Conservation (phyloP, 2,888 invertebrate genomes). For the Perithous albicinctus region DNA sequence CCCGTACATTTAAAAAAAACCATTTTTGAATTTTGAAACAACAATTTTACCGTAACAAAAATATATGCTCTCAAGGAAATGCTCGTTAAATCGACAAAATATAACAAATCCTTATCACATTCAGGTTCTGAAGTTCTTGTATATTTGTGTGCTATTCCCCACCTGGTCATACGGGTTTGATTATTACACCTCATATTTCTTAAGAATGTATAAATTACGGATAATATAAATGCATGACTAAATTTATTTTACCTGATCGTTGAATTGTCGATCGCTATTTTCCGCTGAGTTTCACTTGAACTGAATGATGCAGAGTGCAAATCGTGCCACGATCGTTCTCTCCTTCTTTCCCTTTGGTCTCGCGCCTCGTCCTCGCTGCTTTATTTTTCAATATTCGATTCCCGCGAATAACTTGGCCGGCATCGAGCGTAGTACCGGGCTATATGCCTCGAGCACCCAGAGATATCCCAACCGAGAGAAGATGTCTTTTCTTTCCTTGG, state of each 20-base stretch:
- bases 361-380: slow-evolving; percentile 34
- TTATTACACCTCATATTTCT: no score
- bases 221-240: not conserved
- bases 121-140: not conserved
- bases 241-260: not conserved
- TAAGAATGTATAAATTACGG: no score
- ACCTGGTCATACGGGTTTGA: no score
- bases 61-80: not conserved
- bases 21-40: no score
- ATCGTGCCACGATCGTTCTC: slow-evolving; percentile 10
- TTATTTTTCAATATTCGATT: slow-evolving; percentile 69
- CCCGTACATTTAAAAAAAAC: no score
- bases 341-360: not conserved
- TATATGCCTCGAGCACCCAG: slow-evolving; percentile 27
- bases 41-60: no score
- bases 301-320: slow-evolving; percentile 25
- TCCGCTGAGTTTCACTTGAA: not conserved
- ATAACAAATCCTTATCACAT: not conserved
- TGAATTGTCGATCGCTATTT: not conserved
- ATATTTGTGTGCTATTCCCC: no score
- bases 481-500: slow-evolving; percentile 39
- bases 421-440: slow-evolving; percentile 42
- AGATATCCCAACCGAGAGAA: not conserved
- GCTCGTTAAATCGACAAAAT: not conserved
- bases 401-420: slow-evolving; percentile 72